phyloP scores from a whole-genome alignment of 1,140 invertebrate species.

The Panagrolaimus sp. region DNA sequence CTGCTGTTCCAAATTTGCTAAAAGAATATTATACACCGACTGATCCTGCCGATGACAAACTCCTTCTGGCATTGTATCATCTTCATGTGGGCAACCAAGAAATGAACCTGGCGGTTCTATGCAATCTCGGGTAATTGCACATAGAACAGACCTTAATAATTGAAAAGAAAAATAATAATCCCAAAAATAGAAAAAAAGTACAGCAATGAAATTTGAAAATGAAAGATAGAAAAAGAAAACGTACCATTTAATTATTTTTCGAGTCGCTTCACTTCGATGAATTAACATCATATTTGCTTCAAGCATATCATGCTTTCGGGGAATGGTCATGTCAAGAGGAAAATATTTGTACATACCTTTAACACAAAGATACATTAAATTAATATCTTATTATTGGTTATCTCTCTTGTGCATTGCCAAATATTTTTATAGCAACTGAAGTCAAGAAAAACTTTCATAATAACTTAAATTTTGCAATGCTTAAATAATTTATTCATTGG shows the following conservation, averaged over 20 bases:
- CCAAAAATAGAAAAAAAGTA: not conserved
- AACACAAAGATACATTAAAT: too few species aligned
- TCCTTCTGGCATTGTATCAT: not conserved
- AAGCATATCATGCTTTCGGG: slow-evolving; percentile 9
- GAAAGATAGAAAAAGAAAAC: not conserved
- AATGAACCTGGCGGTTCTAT: slow-evolving; percentile 10
- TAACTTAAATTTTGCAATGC: too few species aligned
- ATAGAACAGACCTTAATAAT: slow-evolving; percentile 10
- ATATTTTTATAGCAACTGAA: too few species aligned
- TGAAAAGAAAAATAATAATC: slow-evolving; percentile 4
- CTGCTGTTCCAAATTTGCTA: slow-evolving; percentile 4
- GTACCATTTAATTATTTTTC: slow-evolving; percentile 17
- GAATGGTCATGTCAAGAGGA: slow-evolving; percentile 12
- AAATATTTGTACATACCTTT: slow-evolving; percentile 21
- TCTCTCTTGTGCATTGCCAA: too few species aligned
- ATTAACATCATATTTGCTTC: slow-evolving; percentile 16
- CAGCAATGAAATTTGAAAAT: too few species aligned
- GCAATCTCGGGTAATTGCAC: slow-evolving; percentile 16
- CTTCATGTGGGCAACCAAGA: slow-evolving; percentile 12
- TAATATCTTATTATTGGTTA: too few species aligned
- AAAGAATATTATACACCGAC: not conserved
- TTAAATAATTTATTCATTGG: too few species aligned
- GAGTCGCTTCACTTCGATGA: not conserved
- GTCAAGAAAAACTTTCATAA: too few species aligned
- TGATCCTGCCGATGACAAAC: slow-evolving; percentile 9